Base-by-base conservation (phyloP, 1,140 invertebrate genomes). In the Cyphomyrmex costatus region DNA sequence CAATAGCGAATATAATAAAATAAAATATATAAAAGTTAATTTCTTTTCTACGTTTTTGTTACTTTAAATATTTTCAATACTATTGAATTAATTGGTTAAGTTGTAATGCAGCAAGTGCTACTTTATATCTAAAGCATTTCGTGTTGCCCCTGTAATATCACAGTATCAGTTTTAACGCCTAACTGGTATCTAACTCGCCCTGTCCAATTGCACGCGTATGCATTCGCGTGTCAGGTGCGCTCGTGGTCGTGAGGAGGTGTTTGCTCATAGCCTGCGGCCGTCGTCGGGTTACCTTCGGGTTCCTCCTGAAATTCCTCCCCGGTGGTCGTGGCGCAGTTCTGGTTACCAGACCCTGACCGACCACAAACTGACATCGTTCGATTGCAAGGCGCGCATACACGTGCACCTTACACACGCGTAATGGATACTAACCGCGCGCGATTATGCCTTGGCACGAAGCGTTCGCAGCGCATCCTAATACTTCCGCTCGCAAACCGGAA, bases 351-450 rank as follows among this genome's bases (percentile, higher is more conserved):
- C 21, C 46, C 8, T 46, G 21, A 78, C 49, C 73, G 60, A 78
- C 82, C 82, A 78, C 82, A 53, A 36, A 78, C 58, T 78, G 74
- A 78, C 73, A 56, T 78, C 33, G 82, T 85, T 85, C 82, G 82
- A 78, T 85, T 65, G 68, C 42, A 83, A 24, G 58, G 33, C 27
- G 79, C 36, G 33, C 36, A 33, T 21, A 49, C 53, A 36, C 49
- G 73, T 21, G 60, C 82, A 27, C 5, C 27, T 49, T 49, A 61
- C 30, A 51, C 42, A 53, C 56, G 79, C 73, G 58, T 66, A 85
- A 85, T 78, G 82, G 74, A 77, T 85, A 78, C 58, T 78, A 78
- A 78, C 82, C 71, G 61, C 58, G 61, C 83, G n/a, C 74, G 83
- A 85, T 85, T 85, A 85, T 85, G 71, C 60, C 74, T 5, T 46